Evolutionary conservation across 2,888 invertebrate species (phyloP), one percentile per base, ranked within the genome.

Genomic region (Charanyca ferruginea): DNA sequence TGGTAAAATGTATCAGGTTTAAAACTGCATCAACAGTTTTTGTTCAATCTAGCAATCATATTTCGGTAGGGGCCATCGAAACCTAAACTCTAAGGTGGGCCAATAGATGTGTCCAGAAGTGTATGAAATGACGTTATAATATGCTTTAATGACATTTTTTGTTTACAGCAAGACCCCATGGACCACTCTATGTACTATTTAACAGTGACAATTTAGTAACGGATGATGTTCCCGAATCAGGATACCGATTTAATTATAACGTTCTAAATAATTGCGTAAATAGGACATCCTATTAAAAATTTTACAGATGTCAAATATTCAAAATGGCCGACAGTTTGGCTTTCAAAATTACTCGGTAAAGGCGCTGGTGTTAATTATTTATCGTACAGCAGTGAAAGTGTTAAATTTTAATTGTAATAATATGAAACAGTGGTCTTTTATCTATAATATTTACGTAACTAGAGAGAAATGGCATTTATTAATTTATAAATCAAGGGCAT

Each of bases 181-280:
- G 96, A 0, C 97, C 97, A 0, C 93, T 97, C 18, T 94, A 95
- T 83, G 93, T 97, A 0, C 91, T 95, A 75, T 97, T 97, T 92
- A 93, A 93, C 83, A 96, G 96, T 35, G 96, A 96, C 85, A 93
- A 95, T 59, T 73, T 95, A 47, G 93, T 93, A 3, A 88, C 91
- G 0, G 91, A 93, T 2, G 89, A 85, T 9, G 41, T 94, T 0
- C 65, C 80, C 0, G 95, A 96, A 62, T 41, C 79, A 0, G 95
- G 95, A 0, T 96, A 90, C 71, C 79, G 95, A 3, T 93, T 96
- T 66, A 93, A 87, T 72, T 96, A 94, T 77, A 95, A 95, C 78
- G 93, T 95, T 0, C 85, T 96, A 0, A 96, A 95, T 71, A 96
- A 77, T 45, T 79, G 77, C 32, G 32, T n/a, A n/a, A n/a, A n/a